Conservation (phyloP, 2,113 vertebrate species). For the Murina feae region DNA sequence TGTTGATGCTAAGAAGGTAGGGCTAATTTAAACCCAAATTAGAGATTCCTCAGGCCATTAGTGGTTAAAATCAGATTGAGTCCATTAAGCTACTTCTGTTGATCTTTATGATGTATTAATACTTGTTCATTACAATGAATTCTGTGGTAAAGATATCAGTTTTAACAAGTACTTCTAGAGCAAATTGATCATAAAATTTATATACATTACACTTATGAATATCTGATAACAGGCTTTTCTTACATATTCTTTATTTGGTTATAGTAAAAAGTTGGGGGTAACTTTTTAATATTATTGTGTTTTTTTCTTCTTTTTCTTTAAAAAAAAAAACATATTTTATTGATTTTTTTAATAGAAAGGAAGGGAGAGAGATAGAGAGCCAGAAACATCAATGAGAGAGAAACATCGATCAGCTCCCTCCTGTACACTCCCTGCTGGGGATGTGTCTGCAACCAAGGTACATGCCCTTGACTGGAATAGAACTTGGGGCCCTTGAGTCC, state of each 20-base stretch:
- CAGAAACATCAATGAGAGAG: too few relatives aligned
- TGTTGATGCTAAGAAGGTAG: conserved; percentile 9
- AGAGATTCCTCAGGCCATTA: conserved; percentile 28
- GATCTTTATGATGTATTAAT: not conserved
- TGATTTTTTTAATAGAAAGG: too few relatives aligned
- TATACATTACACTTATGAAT: not conserved
- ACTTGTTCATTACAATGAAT: conserved; percentile 13
- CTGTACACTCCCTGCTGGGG: too few relatives aligned
- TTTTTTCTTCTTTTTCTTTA: too few relatives aligned
- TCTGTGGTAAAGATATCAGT: not conserved
- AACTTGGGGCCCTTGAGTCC: too few relatives aligned
- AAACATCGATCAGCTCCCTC: too few relatives aligned
- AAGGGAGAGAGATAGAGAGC: too few relatives aligned
- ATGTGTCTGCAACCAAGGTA: too few relatives aligned
- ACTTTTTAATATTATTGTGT: conserved; percentile 33
- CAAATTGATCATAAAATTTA: conserved; percentile 27
- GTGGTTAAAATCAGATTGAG: conserved; percentile 20
- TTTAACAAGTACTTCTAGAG: conserved; percentile 37
- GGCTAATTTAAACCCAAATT: conserved; percentile 27
- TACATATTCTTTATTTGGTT: conserved; percentile 38
- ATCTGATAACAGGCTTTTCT: conserved; percentile 4
- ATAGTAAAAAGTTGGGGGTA: not conserved
- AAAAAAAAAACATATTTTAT: too few relatives aligned
- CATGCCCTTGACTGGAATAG: too few relatives aligned
- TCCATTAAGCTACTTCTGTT: not conserved